Evolutionary conservation across 2,888 invertebrate genomes (phyloP).

Genomic region (Sceliomorpha sp.): DNA sequence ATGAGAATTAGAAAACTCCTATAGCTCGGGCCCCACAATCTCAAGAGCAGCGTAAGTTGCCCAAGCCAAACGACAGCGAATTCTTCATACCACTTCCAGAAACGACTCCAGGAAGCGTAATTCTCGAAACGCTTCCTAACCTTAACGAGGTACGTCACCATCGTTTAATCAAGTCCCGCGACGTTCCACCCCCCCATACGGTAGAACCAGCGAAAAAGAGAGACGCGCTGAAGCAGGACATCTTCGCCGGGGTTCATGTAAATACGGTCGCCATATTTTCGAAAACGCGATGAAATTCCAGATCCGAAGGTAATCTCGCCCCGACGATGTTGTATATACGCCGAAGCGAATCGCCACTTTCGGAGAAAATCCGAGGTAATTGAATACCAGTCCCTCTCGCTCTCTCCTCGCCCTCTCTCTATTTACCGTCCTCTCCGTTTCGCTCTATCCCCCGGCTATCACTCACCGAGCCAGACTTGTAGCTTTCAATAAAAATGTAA

Average conservation of each 20-base stretch:
- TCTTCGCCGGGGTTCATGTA: slow-evolving; percentile 45
- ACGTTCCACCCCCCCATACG: too few relatives aligned
- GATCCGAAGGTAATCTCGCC: slow-evolving; percentile 71
- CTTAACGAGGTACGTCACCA: too few relatives aligned
- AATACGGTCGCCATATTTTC: slow-evolving; percentile 69
- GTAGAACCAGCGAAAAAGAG: too few relatives aligned
- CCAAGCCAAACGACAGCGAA: too few relatives aligned
- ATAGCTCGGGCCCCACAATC: too few relatives aligned
- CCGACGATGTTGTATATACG: slow-evolving; percentile 69
- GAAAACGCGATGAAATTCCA: slow-evolving; percentile 62
- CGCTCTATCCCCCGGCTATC: slow-evolving; percentile 68
- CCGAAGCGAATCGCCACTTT: slow-evolving; percentile 74
- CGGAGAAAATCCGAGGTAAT: slow-evolving; percentile 78
- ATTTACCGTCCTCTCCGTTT: slow-evolving; percentile 58
- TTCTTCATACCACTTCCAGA: too few relatives aligned
- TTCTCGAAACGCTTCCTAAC: too few relatives aligned
- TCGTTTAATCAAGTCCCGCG: too few relatives aligned
- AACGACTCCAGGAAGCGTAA: too few relatives aligned
- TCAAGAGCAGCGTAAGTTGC: too few relatives aligned
- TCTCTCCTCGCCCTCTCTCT: slow-evolving; percentile 39
- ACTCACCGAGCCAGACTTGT: slow-evolving; percentile 73
- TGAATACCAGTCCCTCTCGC: slow-evolving; percentile 71
- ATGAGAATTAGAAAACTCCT: too few relatives aligned
- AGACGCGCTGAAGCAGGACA: too few relatives aligned
- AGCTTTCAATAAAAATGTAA: slow-evolving; percentile 81